phyloP scores from a whole-genome alignment of 2,888 invertebrate species.

The Blera fallax region DNA sequence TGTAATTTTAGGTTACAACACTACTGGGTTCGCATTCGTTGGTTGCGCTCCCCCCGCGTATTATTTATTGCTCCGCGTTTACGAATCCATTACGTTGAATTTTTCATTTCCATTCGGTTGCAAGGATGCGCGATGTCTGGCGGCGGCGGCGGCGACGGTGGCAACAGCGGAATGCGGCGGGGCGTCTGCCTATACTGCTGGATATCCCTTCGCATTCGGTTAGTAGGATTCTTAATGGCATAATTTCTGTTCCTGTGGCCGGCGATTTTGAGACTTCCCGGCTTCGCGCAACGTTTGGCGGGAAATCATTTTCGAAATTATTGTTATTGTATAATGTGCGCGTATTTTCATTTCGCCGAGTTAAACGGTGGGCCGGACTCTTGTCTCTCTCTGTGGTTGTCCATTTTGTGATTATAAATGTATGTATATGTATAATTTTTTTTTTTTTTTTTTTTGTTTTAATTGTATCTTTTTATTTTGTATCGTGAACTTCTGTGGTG shows the following conservation, averaged over 20 bases:
- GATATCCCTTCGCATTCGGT: conserved; percentile 61
- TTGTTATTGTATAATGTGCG: conserved; percentile 67
- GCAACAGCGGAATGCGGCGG: conserved; percentile 2
- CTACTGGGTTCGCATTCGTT: conserved; percentile 60
- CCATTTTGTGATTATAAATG: conserved; percentile 44
- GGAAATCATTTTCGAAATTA: conserved; percentile 71
- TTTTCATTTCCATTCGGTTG: conserved; percentile 64
- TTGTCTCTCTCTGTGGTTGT: conserved; percentile 50
- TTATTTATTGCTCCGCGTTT: conserved; percentile 72
- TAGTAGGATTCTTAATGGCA: conserved; percentile 72
- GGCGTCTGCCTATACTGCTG: not conserved
- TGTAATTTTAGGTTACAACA: conserved; percentile 80
- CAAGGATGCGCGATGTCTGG: conserved; percentile 59
- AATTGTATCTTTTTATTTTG: not conserved
- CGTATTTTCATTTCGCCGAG: conserved; percentile 67
- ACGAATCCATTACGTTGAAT: conserved; percentile 72
- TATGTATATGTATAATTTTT: not conserved
- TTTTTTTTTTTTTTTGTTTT: conserved; percentile 6
- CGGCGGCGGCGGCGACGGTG: not conserved
- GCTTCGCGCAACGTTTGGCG: conserved; percentile 56
- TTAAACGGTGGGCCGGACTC: conserved; percentile 68
- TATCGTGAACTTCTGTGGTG: conserved; percentile 34
- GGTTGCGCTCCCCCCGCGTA: conserved; percentile 25
- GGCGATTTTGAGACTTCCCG: conserved; percentile 47
- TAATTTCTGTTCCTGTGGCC: conserved; percentile 67